Evolutionary conservation across 2,113 vertebrate species (phyloP).

Genomic region (Corynorhinus townsendii): DNA sequence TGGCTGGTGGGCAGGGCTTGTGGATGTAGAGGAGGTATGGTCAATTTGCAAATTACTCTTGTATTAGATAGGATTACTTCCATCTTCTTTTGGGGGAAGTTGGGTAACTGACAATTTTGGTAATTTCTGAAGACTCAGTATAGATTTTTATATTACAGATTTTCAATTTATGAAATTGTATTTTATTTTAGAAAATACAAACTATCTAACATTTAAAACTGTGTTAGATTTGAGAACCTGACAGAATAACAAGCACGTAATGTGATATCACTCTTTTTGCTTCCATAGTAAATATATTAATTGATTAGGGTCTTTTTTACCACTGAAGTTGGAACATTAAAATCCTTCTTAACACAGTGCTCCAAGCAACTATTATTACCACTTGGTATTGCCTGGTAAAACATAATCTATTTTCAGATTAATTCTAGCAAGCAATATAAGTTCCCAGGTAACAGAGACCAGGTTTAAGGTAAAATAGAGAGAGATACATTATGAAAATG

Average conservation of each 20-base stretch:
- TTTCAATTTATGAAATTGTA: neutral
- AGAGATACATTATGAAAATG: neutral
- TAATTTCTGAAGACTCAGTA: neutral
- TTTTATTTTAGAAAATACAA: neutral
- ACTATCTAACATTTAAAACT: neutral
- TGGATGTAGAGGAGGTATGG: no score
- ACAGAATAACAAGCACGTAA: neutral
- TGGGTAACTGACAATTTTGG: neutral
- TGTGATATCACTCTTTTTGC: neutral
- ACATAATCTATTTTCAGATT: neutral
- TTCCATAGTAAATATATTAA: neutral
- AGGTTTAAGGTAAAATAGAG: conserved; percentile 7
- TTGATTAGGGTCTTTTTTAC: neutral
- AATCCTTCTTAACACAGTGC: neutral
- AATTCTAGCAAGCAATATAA: neutral
- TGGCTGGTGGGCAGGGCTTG: no score
- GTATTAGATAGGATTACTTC: no score
- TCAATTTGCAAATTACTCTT: no score
- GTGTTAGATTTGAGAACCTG: neutral
- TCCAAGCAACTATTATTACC: neutral
- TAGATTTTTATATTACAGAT: neutral
- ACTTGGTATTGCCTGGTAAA: neutral
- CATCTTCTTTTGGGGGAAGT: neutral
- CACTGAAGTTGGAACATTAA: neutral
- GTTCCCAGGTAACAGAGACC: neutral